Conservation (phyloP, 2,888 invertebrate genomes). For the Drosophila ustulata region DNA sequence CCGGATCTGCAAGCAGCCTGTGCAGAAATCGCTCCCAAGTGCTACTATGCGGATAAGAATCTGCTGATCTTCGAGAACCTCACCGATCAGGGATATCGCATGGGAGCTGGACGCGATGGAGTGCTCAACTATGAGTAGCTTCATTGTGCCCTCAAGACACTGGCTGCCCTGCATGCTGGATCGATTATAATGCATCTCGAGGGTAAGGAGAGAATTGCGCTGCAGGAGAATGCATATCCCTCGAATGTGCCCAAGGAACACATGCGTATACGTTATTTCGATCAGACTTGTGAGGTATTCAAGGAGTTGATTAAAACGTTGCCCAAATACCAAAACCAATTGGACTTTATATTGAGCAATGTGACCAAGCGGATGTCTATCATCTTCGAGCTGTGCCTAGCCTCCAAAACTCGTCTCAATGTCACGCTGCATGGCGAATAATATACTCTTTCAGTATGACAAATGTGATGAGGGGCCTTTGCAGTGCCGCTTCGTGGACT, state of each 20-base stretch:
- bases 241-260: conserved; percentile 58
- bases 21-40: conserved; percentile 84
- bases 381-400: conserved; percentile 80
- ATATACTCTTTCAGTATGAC: conserved; percentile 84
- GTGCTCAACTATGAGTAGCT: conserved; percentile 84
- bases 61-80: conserved; percentile 85
- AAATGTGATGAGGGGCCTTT: conserved; percentile 84
- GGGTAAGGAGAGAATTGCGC: conserved; percentile 57
- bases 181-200: conserved; percentile 87
- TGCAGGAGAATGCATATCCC: conserved; percentile 84
- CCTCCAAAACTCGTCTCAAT: conserved; percentile 84
- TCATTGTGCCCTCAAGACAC: conserved; percentile 82
- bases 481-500: conserved; percentile 89
- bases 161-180: conserved; percentile 85
- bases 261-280: conserved; percentile 75
- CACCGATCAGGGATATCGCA: conserved; percentile 75
- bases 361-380: conserved; percentile 68
- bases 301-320: conserved; percentile 77
- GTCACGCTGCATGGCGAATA: conserved; percentile 85
- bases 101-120: conserved; percentile 77
- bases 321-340: conserved; percentile 78
- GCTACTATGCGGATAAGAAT: conserved; percentile 84
- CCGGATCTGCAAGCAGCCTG: conserved; percentile 83
- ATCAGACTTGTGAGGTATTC: conserved; percentile 76
- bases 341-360: conserved; percentile 70